These are phyloP conservation scores for Rotaria macrura DNA, from an alignment of 2,888 invertebrate species.

Conservation along the genomic window DNA sequence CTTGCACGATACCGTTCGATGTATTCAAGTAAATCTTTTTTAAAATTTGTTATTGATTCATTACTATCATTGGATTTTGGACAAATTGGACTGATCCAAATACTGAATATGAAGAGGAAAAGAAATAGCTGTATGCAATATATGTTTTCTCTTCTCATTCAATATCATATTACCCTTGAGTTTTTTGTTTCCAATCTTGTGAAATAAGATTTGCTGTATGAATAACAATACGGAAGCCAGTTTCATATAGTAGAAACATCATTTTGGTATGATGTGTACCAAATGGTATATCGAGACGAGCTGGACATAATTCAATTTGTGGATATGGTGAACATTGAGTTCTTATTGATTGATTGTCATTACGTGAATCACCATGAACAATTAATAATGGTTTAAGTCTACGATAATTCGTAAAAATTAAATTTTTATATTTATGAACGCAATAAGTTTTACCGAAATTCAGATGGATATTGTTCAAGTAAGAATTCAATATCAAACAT, in stretches of 20 bases:
- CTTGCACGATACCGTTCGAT: constrained; percentile 60
- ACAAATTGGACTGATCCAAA: constrained; percentile 78
- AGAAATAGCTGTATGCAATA: too few species aligned
- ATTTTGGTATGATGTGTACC: constrained; percentile 77
- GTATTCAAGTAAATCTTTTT: constrained; percentile 65
- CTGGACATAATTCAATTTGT: constrained; percentile 50
- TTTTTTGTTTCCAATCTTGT: constrained; percentile 84
- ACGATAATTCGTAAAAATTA: not conserved
- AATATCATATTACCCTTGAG: constrained; percentile 63
- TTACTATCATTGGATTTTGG: constrained; percentile 56
- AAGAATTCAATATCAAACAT: constrained; percentile 84
- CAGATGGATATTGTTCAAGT: constrained; percentile 66
- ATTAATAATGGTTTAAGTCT: constrained; percentile 56
- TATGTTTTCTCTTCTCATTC: too few species aligned
- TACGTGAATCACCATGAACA: constrained; percentile 63
- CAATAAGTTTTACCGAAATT: constrained; percentile 59
- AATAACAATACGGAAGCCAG: constrained; percentile 26
- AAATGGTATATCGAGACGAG: constrained; percentile 66
- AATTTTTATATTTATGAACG: too few species aligned
- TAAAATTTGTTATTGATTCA: constrained; percentile 74
- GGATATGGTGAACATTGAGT: constrained; percentile 41
- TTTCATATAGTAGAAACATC: constrained; percentile 29
- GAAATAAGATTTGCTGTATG: constrained; percentile 75
- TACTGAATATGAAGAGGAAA: constrained; percentile 55
- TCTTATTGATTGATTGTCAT: constrained; percentile 55